phyloP scores from a whole-genome alignment of 2,113 vertebrate species.

The Aptenodytes forsteri region DNA sequence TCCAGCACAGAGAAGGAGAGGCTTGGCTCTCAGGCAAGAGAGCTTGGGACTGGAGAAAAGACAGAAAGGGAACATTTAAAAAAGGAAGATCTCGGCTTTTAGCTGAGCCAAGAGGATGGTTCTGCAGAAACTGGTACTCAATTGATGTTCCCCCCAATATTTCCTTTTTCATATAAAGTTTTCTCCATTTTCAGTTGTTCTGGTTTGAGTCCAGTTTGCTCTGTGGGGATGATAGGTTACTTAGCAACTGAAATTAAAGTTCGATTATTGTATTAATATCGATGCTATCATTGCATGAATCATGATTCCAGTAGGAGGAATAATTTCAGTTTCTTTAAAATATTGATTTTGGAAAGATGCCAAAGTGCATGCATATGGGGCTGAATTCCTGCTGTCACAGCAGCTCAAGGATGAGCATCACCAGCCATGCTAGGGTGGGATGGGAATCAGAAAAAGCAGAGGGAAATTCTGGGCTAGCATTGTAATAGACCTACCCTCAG shows the following conservation, averaged over 20 bases:
- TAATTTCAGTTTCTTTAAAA: slow-evolving; percentile 37
- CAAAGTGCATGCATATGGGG: not conserved
- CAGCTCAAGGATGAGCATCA: not conserved
- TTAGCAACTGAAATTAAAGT: slow-evolving; percentile 30
- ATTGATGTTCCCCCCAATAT: rapidly evolving
- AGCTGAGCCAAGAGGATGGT: not conserved
- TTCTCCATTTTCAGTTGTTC: not conserved
- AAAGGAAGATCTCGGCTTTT: not conserved
- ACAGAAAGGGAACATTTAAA: not conserved
- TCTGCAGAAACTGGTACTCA: not conserved
- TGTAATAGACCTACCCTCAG: not conserved
- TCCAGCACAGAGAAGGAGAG: not conserved
- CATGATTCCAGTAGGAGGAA: slow-evolving; percentile 16
- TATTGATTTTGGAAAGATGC: slow-evolving; percentile 19
- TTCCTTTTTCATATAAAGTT: not conserved
- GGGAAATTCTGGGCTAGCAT: not conserved
- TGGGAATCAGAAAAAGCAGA: rapidly evolving
- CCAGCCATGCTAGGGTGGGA: rapidly evolving
- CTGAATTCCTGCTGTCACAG: not conserved
- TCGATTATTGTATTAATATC: slow-evolving; percentile 53
- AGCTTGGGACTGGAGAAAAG: not conserved
- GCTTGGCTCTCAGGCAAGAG: too few relatives aligned
- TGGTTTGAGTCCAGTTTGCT: not conserved
- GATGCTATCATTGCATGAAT: slow-evolving; percentile 21
- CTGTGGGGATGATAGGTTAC: not conserved